phyloP scores from a whole-genome alignment of 1,140 invertebrate species.

The Ceratoteleas bidentatus region DNA sequence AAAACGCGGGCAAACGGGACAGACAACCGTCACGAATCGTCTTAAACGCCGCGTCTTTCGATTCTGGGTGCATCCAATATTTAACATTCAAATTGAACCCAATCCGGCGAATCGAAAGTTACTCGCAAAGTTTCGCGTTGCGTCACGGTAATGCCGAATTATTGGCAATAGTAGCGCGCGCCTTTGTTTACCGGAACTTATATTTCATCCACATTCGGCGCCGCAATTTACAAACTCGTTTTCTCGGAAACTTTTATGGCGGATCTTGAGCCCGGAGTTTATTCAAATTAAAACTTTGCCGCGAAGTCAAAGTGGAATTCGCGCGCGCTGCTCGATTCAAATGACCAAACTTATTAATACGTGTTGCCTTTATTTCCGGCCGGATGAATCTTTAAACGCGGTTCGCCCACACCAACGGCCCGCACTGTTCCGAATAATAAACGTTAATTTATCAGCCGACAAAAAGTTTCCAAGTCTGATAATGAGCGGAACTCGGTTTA shows the following conservation, averaged over 20 bases:
- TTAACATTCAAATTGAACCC: too few species aligned
- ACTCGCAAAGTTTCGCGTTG: constrained; percentile 10
- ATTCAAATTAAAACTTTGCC: constrained; percentile 48
- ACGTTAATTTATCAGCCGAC: too few species aligned
- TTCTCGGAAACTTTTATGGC: constrained; percentile 24
- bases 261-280: constrained; percentile 20
- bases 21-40: too few species aligned
- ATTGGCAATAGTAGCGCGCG: constrained; percentile 16
- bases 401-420: too few species aligned
- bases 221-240: constrained; percentile 35
- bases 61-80: too few species aligned
- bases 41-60: too few species aligned
- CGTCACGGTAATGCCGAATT: constrained; percentile 13
- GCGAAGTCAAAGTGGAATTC: constrained; percentile 32
- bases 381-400: too few species aligned
- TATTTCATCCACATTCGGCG: constrained; percentile 46
- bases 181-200: constrained; percentile 19
- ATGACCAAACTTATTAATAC: constrained; percentile 46
- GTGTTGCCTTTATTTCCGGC: too few species aligned
- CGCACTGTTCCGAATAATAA: too few species aligned
- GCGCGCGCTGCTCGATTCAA: constrained; percentile 28
- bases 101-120: constrained; percentile 23
- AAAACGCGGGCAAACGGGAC: too few species aligned
- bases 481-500: too few species aligned
- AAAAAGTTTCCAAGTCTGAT: too few species aligned